phyloP scores from a whole-genome alignment of 2,113 vertebrate species.

The Capreolus pygargus region DNA sequence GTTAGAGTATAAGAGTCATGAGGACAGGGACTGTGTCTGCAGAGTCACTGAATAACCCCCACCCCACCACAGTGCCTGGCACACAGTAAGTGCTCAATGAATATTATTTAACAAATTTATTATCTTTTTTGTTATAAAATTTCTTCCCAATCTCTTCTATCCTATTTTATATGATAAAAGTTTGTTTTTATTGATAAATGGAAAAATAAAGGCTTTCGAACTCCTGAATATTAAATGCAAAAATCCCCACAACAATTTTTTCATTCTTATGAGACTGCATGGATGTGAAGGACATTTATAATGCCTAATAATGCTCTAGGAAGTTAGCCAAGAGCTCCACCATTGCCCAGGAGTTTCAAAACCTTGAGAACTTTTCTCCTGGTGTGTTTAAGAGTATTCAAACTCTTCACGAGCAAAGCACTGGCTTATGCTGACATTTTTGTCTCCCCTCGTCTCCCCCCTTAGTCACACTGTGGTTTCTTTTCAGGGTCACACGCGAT shows the following conservation, averaged over 20 bases:
- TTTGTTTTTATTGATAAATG: slow-evolving; percentile 36
- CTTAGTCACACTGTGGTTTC: slow-evolving; percentile 10
- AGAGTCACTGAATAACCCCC: neutral
- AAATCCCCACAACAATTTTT: slow-evolving; percentile 47
- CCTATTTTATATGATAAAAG: neutral
- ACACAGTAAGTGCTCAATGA: neutral
- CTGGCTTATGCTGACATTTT: neutral
- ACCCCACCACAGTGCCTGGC: rapidly evolving
- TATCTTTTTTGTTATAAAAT: neutral
- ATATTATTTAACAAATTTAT: neutral
- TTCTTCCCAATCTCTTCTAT: neutral
- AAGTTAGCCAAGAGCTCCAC: slow-evolving; percentile 54
- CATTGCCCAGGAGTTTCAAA: slow-evolving; percentile 14
- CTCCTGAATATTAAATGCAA: slow-evolving; percentile 18
- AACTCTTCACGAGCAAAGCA: neutral
- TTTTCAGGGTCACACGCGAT: slow-evolving; percentile 60
- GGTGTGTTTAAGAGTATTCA: slow-evolving; percentile 36
- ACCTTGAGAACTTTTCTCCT: slow-evolving; percentile 45
- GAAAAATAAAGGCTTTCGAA: slow-evolving; percentile 20
- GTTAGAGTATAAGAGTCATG: too few species aligned
- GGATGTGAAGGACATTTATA: slow-evolving; percentile 38
- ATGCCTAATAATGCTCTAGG: slow-evolving; percentile 15
- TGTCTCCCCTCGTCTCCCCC: neutral
- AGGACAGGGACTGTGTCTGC: neutral
- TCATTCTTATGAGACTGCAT: neutral